Base-by-base conservation (phyloP, 2,113 vertebrate genomes). In the Leptobrachium leishanense region DNA sequence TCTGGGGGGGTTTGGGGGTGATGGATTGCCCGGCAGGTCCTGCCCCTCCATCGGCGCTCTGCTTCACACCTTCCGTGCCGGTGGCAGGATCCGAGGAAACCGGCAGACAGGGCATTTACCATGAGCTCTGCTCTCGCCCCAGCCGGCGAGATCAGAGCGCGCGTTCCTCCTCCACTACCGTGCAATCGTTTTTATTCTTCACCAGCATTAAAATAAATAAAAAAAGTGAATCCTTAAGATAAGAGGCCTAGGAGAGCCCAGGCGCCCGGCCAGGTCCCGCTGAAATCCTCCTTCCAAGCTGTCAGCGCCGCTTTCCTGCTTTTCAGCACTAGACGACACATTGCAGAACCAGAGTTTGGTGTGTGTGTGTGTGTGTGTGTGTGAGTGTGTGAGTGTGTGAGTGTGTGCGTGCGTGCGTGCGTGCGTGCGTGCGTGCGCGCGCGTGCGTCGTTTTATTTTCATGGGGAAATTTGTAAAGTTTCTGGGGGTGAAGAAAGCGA, bases 151-250 rank as follows among this genome's bases (percentile, higher is more conserved):
- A 72, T 79, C 20, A 31, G 20, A 65, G 44, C 39, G 2, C 43
- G 57, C 15, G 55, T 43, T 65, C 43, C 77, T 59, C 68, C 68
- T 8, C 3, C 43, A 50, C 5, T 46, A 46, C 43, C 31, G 41
- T 41, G 15, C 69, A 55, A 39, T 59, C 62, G 42, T 72, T 79
- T 31, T 50, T 64, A 79, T 72, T 72, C 54, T 73, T 70, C 77
- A 57, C 20, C 20, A 31, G 20, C 20, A 31, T 31, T 31, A 31
- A 31, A 31, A 31, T 31, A 31, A 31, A 31, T 8, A 43, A 66
- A 40, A 73, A 70, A 79, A 40, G 69, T 54, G 69, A 79, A 79
- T 72, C 69, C 41, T 12, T 43, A 1, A 79, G 77, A 79, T 79
- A 79, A 79, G 69, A 57, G 62, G 54, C 77, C 59, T 43, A 66